These are phyloP conservation scores for Lepidurus packardi DNA, from an alignment of 1,140 invertebrate species.

Conservation along the genomic window DNA sequence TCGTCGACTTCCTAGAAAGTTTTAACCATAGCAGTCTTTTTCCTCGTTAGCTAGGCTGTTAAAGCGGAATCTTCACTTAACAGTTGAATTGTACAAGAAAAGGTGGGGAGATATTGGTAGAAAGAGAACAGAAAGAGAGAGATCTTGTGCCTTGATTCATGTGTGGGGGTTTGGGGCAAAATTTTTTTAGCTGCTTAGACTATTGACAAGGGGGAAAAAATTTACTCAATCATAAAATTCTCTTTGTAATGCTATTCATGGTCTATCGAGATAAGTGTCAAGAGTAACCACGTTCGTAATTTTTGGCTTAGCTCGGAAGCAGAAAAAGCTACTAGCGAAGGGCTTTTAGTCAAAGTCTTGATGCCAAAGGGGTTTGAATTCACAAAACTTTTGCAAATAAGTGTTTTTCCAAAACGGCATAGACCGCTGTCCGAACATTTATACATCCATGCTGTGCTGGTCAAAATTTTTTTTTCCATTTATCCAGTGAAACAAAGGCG, in stretches of 20 bases:
- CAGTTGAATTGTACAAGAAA: neutral
- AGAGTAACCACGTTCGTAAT: neutral
- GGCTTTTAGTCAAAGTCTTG: conserved; percentile 1
- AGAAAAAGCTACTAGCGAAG: neutral
- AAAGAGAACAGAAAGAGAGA: neutral
- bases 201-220: neutral
- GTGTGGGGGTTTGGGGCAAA: neutral
- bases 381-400: neutral
- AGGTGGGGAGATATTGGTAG: neutral
- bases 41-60: too few species aligned
- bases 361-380: conserved; percentile 13
- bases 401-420: neutral
- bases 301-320: neutral
- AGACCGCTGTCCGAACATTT: neutral
- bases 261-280: neutral
- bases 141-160: conserved; percentile 17
- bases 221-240: conserved; percentile 19
- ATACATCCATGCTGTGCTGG: neutral
- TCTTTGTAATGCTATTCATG: neutral
- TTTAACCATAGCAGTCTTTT: too few species aligned
- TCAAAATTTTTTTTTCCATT: neutral
- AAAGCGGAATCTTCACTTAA: neutral
- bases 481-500: neutral
- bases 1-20: too few species aligned
- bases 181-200: neutral